phyloP scores from a whole-genome alignment of 2,797 vertebrate species.

The Picus viridis region DNA sequence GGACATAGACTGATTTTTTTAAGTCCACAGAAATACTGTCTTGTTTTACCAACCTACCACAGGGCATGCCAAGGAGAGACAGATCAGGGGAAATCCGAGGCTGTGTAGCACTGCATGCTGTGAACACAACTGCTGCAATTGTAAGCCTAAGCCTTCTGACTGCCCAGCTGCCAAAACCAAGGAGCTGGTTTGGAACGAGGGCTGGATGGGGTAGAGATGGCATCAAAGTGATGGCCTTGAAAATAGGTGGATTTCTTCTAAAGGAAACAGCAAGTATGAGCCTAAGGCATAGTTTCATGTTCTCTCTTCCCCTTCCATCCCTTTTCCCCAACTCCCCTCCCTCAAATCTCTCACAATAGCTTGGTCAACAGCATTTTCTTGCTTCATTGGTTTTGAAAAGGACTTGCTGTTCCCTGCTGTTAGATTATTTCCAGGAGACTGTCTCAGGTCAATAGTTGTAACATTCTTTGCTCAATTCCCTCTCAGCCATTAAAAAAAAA shows the following conservation, averaged over 20 bases:
- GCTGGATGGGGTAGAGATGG: neutral
- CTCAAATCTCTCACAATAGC: slow-evolving; percentile 50
- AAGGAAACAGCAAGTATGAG: neutral
- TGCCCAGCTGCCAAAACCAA: neutral
- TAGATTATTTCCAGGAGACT: slow-evolving; percentile 74
- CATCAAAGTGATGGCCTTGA: neutral
- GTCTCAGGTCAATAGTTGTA: slow-evolving; percentile 65
- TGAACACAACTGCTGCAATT: neutral
- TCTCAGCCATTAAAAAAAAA: neutral
- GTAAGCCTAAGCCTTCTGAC: neutral
- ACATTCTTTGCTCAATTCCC: slow-evolving; percentile 16
- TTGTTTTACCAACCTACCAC: neutral
- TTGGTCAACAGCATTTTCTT: slow-evolving; percentile 73
- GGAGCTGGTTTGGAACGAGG: neutral
- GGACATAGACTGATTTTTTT: neutral
- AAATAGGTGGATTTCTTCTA: neutral
- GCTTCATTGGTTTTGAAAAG: slow-evolving; percentile 74
- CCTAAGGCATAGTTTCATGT: neutral
- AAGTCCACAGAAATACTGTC: neutral
- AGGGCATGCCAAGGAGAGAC: neutral
- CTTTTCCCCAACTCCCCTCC: neutral
- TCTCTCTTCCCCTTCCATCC: neutral
- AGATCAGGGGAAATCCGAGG: neutral
- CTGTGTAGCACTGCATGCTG: neutral
- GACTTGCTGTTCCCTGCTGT: slow-evolving; percentile 64